A percentile compares a stretch with the other conserved stretches of the same genome.
phyloP scores from a whole-genome alignment of 2,888 invertebrate species.

The Sipunculus nudus region DNA sequence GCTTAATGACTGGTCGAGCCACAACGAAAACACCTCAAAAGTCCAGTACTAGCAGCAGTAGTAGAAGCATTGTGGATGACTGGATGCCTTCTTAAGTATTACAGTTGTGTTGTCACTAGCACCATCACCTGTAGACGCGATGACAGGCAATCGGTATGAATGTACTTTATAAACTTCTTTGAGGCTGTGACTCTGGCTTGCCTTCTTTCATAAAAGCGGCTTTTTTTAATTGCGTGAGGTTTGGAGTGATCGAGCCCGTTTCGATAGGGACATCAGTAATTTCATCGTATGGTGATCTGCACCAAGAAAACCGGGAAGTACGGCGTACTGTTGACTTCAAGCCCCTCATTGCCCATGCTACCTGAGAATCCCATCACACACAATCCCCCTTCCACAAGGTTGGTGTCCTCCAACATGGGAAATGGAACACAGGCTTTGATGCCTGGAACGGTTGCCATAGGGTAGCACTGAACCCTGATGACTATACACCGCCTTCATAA shows the following conservation, averaged over 20 bases:
- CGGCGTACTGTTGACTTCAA: constrained; percentile 46
- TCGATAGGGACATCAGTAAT: constrained; percentile 17
- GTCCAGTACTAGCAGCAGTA: too few relatives aligned
- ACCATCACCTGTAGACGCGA: too few relatives aligned
- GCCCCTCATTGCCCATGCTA: constrained; percentile 39
- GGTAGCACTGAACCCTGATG: constrained; percentile 3
- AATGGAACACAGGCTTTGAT: constrained; percentile 37
- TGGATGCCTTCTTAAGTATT: too few relatives aligned
- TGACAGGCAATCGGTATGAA: too few relatives aligned
- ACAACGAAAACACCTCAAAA: too few relatives aligned
- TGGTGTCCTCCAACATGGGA: constrained; percentile 35
- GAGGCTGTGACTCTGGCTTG: too few relatives aligned
- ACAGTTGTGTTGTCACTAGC: too few relatives aligned
- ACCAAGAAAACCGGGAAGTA: constrained; percentile 37
- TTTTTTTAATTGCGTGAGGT: too few relatives aligned
- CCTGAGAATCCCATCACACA: constrained; percentile 41
- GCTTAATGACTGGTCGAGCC: too few relatives aligned
- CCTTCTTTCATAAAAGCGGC: too few relatives aligned
- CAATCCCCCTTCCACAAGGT: constrained; percentile 42
- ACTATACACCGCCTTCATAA: constrained; percentile 32
- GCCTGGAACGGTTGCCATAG: constrained; percentile 33
- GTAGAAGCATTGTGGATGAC: too few relatives aligned
- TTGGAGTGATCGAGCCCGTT: constrained; percentile 30
- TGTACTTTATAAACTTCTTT: too few relatives aligned
- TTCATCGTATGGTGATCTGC: constrained; percentile 26